Percentiles rank a stretch among this genome's conserved stretches.
phyloP scores from a whole-genome alignment of 2,888 invertebrate species.

The Teleiodes luculella region DNA sequence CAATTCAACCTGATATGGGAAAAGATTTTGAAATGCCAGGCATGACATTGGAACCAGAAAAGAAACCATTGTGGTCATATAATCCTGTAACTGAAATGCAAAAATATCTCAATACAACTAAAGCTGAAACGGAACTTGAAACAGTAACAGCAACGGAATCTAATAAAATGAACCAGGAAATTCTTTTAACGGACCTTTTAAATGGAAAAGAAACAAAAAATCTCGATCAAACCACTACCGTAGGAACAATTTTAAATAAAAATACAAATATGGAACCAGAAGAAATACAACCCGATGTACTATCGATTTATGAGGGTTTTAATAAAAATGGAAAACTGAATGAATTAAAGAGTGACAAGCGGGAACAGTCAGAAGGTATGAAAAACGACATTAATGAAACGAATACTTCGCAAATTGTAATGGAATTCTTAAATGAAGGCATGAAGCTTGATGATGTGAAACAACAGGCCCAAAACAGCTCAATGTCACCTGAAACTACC shows the following conservation, averaged over 20 bases:
- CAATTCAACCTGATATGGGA: slow-evolving; percentile 11
- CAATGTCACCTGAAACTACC: neutral
- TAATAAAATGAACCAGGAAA: neutral
- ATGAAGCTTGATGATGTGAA: neutral
- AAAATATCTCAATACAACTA: neutral
- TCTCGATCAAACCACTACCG: neutral
- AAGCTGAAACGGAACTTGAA: slow-evolving; percentile 17
- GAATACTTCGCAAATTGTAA: slow-evolving; percentile 18
- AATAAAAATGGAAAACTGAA: slow-evolving; percentile 22
- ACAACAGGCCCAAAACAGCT: neutral
- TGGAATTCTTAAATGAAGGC: slow-evolving; percentile 28
- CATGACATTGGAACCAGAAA: neutral
- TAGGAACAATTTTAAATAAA: neutral
- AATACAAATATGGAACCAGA: neutral
- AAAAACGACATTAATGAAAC: slow-evolving; percentile 16
- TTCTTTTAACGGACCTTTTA: neutral
- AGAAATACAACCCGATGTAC: neutral
- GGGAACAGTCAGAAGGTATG: slow-evolving; percentile 13
- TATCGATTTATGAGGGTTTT: neutral
- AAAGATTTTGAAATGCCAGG: slow-evolving; percentile 9
- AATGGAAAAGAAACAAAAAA: neutral
- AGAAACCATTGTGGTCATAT: neutral
- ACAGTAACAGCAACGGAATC: slow-evolving; percentile 20
- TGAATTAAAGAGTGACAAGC: neutral
- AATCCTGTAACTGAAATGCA: neutral